A percentile compares a stretch with the other conserved stretches of the same genome.
Conservation (phyloP, 2,888 invertebrate genomes). For the Spicauda simplicius region DNA sequence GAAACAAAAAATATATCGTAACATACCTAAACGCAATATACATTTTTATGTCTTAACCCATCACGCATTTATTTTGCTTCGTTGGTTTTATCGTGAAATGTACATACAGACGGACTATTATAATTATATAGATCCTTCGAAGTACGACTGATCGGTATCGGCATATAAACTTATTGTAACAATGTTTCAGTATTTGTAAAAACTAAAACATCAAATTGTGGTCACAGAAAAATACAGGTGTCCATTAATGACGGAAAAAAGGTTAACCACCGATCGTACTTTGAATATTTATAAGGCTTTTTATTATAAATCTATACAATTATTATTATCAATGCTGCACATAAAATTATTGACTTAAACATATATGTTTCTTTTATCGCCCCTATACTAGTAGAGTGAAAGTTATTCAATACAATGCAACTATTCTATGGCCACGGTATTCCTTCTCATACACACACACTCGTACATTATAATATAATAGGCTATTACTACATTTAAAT, state of each 20-base stretch:
- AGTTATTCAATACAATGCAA: background rate
- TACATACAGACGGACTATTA: background rate
- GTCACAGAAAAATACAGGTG: too few relatives aligned
- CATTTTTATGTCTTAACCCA: slow-evolving; percentile 6
- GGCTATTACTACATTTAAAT: background rate
- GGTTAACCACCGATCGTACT: too few relatives aligned
- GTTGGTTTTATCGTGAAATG: background rate
- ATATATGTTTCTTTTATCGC: background rate
- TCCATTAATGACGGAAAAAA: too few relatives aligned
- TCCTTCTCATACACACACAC: background rate
- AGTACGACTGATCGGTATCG: background rate
- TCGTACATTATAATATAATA: background rate
- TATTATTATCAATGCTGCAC: background rate
- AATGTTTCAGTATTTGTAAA: too few relatives aligned
- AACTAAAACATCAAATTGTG: too few relatives aligned
- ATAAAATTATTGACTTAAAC: background rate
- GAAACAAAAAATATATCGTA: slow-evolving; percentile 4
- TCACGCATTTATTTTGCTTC: background rate
- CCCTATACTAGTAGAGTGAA: slow-evolving; percentile 1
- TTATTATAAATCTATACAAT: background rate
- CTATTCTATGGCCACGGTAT: slow-evolving; percentile 4
- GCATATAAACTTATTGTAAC: too few relatives aligned
- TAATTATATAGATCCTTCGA: background rate
- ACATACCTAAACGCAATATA: background rate
- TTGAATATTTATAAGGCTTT: background rate